A percentile compares a stretch with the other conserved stretches of the same genome.
phyloP scores from a whole-genome alignment of 2,888 invertebrate genomes.

The Ophonus ardosiacus region DNA sequence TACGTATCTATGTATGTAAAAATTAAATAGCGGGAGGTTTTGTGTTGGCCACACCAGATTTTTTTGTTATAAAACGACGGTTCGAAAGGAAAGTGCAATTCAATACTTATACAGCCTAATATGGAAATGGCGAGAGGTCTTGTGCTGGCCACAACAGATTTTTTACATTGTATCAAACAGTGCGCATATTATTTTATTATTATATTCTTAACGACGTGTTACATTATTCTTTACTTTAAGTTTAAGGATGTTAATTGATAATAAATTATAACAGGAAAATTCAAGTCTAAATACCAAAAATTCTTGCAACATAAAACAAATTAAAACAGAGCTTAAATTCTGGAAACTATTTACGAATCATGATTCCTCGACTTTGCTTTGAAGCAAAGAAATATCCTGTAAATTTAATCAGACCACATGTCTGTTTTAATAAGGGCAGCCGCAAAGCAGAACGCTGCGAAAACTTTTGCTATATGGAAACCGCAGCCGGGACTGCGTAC shows the following conservation, averaged over 20 bases:
- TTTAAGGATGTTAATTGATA: background rate
- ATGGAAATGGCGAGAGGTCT: too few relatives aligned
- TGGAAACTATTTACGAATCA: conserved; percentile 33
- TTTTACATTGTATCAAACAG: too few relatives aligned
- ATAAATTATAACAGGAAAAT: background rate
- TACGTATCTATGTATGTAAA: too few relatives aligned
- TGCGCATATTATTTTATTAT: too few relatives aligned
- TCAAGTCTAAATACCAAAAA: conserved; percentile 1
- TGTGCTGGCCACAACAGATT: too few relatives aligned
- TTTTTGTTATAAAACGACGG: too few relatives aligned
- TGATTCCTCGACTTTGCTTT: conserved; percentile 33
- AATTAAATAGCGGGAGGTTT: too few relatives aligned
- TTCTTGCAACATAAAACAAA: conserved; percentile 3
- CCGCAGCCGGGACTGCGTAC: conserved; percentile 25
- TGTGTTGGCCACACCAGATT: too few relatives aligned
- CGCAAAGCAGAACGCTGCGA: conserved; percentile 9
- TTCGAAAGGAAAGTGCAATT: too few relatives aligned
- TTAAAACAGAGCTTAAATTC: conserved; percentile 14
- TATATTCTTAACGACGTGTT: too few relatives aligned
- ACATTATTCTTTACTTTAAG: too few relatives aligned
- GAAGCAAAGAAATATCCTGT: conserved; percentile 28
- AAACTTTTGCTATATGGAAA: conserved; percentile 45
- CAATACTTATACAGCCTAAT: too few relatives aligned
- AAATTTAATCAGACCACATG: conserved; percentile 51
- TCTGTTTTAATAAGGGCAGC: conserved; percentile 45